Conservation (phyloP, 2,797 vertebrate genomes). For the Jordanella pulchra region DNA sequence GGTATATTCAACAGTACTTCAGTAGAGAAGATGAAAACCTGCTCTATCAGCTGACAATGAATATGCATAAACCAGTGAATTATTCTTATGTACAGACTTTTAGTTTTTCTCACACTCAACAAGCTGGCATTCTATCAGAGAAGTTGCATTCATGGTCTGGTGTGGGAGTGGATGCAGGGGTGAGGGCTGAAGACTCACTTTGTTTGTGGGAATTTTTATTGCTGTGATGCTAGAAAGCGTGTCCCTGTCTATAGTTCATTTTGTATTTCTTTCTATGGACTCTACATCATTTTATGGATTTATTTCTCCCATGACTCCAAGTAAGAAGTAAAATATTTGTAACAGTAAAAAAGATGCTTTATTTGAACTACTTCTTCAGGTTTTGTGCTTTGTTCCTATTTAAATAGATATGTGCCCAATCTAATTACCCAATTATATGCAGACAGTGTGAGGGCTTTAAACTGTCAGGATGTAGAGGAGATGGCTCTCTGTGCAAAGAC, state of each 20-base stretch:
- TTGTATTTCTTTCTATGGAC: not conserved
- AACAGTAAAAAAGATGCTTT: not conserved
- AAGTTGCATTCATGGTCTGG: not conserved
- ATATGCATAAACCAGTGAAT: not conserved
- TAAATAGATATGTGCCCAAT: not conserved
- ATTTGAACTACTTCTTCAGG: not conserved
- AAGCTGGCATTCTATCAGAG: not conserved
- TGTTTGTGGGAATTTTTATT: not conserved
- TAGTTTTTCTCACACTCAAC: not conserved
- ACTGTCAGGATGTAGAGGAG: conserved; percentile 8
- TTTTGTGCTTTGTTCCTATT: not conserved
- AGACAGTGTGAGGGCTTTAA: conserved; percentile 20
- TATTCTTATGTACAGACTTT: not conserved
- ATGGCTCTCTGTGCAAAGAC: conserved; percentile 11
- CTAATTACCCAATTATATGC: not conserved
- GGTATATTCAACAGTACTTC: no score
- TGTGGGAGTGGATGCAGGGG: no score
- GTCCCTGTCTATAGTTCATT: not conserved
- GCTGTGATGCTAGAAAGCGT: not conserved
- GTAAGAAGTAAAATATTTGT: not conserved
- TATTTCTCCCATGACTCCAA: not conserved
- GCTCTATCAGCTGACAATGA: no score
- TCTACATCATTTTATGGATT: not conserved
- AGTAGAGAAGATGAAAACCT: no score
- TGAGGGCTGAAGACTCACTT: not conserved